Conservation (phyloP, 2,888 invertebrate species). For the Metallyticus violacea region DNA sequence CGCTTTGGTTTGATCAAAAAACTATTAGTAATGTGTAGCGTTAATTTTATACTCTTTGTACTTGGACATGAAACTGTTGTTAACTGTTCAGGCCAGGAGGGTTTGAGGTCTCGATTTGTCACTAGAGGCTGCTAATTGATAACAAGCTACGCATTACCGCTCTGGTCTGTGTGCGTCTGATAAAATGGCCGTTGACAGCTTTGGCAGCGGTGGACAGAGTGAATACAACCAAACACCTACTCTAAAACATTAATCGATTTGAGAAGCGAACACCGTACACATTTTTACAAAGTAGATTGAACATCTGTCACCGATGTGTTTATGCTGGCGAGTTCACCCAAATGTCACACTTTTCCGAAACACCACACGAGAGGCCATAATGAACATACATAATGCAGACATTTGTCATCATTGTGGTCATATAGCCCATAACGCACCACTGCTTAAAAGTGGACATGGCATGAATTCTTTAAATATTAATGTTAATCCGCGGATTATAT, state of each 20-base stretch:
- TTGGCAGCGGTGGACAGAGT: too few species aligned
- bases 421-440: too few species aligned
- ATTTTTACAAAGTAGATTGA: neutral
- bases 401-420: too few species aligned
- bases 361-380: too few species aligned
- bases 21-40: neutral
- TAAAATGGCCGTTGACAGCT: neutral
- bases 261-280: neutral
- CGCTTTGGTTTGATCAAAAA: neutral
- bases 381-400: too few species aligned
- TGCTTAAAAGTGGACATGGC: too few species aligned
- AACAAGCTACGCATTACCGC: neutral
- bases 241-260: neutral
- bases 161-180: neutral
- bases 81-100: neutral
- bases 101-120: neutral
- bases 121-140: neutral
- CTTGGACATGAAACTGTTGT: neutral
- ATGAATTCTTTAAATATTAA: too few species aligned
- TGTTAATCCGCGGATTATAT: too few species aligned
- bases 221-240: neutral
- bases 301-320: neutral
- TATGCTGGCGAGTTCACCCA: too few species aligned
- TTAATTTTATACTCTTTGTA: neutral
- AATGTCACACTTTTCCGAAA: too few species aligned